Evolutionary conservation across 2,113 vertebrate genomes (phyloP).

Genomic region (Lutjanus erythropterus): DNA sequence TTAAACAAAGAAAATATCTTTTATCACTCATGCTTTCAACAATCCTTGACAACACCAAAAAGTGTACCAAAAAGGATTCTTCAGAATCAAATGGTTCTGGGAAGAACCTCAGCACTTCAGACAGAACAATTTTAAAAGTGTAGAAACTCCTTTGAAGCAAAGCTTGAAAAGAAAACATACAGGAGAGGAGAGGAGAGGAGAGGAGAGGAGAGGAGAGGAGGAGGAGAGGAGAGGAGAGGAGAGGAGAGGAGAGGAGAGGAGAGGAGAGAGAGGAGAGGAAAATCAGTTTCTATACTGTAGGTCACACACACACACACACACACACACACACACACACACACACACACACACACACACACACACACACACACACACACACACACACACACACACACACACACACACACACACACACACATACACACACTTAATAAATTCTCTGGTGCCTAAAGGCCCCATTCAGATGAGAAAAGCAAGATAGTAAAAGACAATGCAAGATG

Average conservation of each 20-base stretch:
- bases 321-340: background rate
- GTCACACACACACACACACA: conserved; percentile 7
- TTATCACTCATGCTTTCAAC: too few relatives aligned
- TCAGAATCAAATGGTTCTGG: too few relatives aligned
- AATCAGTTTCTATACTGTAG: conserved; percentile 30
- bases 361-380: conserved; percentile 10
- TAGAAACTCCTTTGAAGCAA: conserved; percentile 25
- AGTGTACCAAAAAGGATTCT: too few relatives aligned
- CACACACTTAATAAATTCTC: conserved; percentile 24
- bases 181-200: background rate
- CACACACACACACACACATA: conserved; percentile 7
- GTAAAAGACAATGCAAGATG: background rate
- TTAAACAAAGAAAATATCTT: too few relatives aligned
- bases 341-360: conserved; percentile 9
- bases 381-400: background rate
- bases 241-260: too few relatives aligned
- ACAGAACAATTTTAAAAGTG: too few relatives aligned
- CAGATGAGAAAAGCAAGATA: conserved; percentile 1
- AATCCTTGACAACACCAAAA: too few relatives aligned
- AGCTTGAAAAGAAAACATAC: background rate
- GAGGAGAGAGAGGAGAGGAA: background rate
- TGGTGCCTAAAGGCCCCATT: background rate
- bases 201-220: background rate
- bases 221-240: background rate
- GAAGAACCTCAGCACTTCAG: too few relatives aligned